Conservation (phyloP, 2,888 invertebrate species). For the Atherix ibis region DNA sequence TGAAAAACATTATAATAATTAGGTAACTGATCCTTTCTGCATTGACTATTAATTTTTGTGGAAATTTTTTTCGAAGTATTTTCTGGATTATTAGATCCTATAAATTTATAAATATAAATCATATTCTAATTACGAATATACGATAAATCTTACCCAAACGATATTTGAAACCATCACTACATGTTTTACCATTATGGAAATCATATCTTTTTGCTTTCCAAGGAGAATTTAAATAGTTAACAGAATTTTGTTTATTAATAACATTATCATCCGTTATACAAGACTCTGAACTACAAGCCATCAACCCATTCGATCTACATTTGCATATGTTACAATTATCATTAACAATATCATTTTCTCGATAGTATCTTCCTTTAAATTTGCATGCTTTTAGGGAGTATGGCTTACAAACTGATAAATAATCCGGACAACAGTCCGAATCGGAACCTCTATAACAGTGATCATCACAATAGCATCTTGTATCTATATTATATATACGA, state of each 20-base stretch:
- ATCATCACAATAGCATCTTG: slow-evolving; percentile 85
- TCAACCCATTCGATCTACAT: slow-evolving; percentile 32
- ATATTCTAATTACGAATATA: too few species aligned
- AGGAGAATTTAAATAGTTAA: slow-evolving; percentile 39
- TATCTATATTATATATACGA: too few species aligned
- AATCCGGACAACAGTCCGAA: slow-evolving; percentile 91
- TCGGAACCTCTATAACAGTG: slow-evolving; percentile 64
- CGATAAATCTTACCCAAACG: slow-evolving; percentile 49
- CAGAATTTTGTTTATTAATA: slow-evolving; percentile 42
- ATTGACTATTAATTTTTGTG: too few species aligned
- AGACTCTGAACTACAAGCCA: slow-evolving; percentile 48
- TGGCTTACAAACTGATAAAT: slow-evolving; percentile 49
- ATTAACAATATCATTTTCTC: slow-evolving; percentile 34
- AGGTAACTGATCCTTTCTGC: too few species aligned
- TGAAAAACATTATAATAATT: too few species aligned
- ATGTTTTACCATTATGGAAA: slow-evolving; percentile 66
- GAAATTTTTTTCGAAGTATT: too few species aligned
- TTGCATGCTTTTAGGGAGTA: slow-evolving; percentile 28
- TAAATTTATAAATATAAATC: too few species aligned
- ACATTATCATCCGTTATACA: slow-evolving; percentile 63
- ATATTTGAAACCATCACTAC: slow-evolving; percentile 61
- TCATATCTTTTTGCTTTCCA: slow-evolving; percentile 75
- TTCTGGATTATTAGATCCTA: too few species aligned
- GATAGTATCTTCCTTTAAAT: slow-evolving; percentile 37
- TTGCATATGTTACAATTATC: slow-evolving; percentile 61